Evolutionary conservation across 2,888 invertebrate genomes (phyloP).

Genomic region (Electrophaes corylata): DNA sequence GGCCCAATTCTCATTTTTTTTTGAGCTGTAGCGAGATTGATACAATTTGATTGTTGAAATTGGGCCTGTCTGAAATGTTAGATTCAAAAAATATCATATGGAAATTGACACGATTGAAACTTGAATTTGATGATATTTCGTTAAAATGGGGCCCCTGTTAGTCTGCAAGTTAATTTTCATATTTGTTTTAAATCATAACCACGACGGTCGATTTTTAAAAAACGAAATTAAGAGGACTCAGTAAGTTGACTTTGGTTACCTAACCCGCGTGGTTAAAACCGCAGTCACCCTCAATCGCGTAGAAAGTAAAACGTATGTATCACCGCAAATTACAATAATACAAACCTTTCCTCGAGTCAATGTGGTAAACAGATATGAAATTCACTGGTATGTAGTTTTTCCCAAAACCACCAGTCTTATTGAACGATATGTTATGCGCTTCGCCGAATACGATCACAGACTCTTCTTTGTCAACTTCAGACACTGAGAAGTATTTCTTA

Average conservation of each 20-base stretch:
- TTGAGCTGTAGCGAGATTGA: no score
- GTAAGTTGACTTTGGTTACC: not conserved
- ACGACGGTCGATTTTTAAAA: no score
- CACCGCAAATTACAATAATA: slow-evolving; percentile 26
- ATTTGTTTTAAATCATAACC: no score
- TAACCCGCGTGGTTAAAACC: not conserved
- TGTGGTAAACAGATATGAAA: slow-evolving; percentile 85
- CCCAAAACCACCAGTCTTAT: slow-evolving; percentile 79
- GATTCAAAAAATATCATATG: no score
- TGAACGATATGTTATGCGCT: slow-evolving; percentile 75
- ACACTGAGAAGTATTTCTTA: slow-evolving; percentile 87
- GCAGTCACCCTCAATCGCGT: not conserved
- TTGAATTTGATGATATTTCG: no score
- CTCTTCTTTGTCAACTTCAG: slow-evolving; percentile 86
- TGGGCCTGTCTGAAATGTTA: no score
- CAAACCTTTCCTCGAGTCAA: slow-evolving; percentile 88
- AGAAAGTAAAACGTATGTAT: not conserved
- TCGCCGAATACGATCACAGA: slow-evolving; percentile 85
- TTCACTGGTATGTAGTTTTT: slow-evolving; percentile 84
- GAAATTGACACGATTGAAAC: no score
- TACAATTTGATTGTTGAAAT: no score
- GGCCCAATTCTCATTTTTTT: no score
- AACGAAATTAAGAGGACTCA: not conserved
- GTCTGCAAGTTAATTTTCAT: no score
- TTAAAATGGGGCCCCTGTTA: no score